These are phyloP conservation scores for Alethe diademata DNA, from an alignment of 2,113 vertebrate genomes.

Conservation along the genomic window DNA sequence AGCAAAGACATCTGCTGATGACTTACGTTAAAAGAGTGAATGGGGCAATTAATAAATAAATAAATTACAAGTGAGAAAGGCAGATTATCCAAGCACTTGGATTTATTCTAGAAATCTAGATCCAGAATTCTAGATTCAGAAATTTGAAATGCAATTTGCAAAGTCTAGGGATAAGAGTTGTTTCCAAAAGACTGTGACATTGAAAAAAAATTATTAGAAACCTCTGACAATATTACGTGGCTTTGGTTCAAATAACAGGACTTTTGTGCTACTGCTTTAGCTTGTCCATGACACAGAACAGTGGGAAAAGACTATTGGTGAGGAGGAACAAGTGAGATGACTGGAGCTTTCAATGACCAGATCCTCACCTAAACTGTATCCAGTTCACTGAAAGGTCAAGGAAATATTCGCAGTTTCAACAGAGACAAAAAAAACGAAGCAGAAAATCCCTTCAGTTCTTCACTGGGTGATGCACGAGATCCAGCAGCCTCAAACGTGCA, in stretches of 20 bases:
- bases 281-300: not conserved
- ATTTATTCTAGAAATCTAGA: not conserved
- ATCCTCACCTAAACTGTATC: not conserved
- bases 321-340: not conserved
- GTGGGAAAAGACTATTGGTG: not conserved
- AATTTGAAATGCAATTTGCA: not conserved
- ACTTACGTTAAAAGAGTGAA: not conserved
- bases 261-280: not conserved
- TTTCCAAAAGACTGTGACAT: not conserved
- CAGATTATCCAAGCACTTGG: not conserved
- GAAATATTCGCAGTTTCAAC: not conserved
- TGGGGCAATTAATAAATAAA: not conserved
- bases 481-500: not conserved
- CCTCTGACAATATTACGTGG: accelerated
- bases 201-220: not conserved
- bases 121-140: not conserved
- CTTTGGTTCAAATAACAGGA: not conserved
- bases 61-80: accelerated
- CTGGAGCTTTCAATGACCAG: not conserved
- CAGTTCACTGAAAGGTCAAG: not conserved
- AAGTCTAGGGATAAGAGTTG: not conserved
- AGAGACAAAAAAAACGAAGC: not conserved
- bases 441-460: not conserved
- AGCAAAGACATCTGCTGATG: not conserved
- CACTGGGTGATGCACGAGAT: not conserved